These are phyloP conservation scores for Lycopodina hypogea DNA, from an alignment of 37 sponge, comb jelly and placozoan genomes.

Conservation along the genomic window DNA sequence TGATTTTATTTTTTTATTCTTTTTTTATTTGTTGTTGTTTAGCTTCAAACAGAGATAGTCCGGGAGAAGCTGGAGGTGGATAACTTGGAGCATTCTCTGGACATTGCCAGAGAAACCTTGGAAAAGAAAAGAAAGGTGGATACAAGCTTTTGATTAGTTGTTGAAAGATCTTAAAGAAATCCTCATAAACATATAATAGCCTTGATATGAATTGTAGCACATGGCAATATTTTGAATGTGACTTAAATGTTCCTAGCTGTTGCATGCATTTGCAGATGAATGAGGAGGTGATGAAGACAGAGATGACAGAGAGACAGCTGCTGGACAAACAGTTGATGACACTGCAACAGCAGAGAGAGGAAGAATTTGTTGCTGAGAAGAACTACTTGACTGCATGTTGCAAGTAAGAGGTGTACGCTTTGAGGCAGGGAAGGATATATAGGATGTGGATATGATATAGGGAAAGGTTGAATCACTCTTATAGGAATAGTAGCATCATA, in stretches of 20 bases:
- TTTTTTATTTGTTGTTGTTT: slow-evolving; percentile 3
- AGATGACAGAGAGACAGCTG: slow-evolving; percentile 43
- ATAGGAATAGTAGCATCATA: too few species aligned
- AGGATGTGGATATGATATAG: too few species aligned
- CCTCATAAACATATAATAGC: too few species aligned
- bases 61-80: slow-evolving; percentile 55
- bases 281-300: slow-evolving; percentile 49
- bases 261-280: slow-evolving; percentile 14
- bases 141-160: neutral
- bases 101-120: slow-evolving; percentile 41
- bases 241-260: neutral
- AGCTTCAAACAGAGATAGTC: slow-evolving; percentile 52
- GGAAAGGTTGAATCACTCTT: too few species aligned
- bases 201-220: too few species aligned
- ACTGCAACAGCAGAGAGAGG: slow-evolving; percentile 28
- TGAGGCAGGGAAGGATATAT: neutral
- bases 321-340: slow-evolving; percentile 39
- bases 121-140: slow-evolving; percentile 53
- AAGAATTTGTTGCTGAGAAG: slow-evolving; percentile 8
- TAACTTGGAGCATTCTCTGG: slow-evolving; percentile 38
- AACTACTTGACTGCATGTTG: neutral
- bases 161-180: neutral
- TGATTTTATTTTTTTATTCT: too few species aligned
- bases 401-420: neutral
- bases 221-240: too few species aligned